Evolutionary conservation across 2,888 invertebrate species (phyloP).

Genomic region (Nipponacmea schrenckii): DNA sequence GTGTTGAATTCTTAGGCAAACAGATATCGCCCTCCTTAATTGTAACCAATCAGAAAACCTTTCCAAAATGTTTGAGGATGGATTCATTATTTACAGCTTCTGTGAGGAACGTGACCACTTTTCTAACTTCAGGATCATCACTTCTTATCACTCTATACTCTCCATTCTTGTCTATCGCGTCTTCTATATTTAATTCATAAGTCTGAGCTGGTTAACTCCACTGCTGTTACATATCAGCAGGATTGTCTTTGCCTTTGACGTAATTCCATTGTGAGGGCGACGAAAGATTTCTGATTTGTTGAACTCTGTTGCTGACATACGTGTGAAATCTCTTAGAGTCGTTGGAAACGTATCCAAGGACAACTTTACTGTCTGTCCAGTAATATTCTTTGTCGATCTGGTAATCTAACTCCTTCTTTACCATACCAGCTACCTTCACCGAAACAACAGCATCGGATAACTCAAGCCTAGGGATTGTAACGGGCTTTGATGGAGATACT

Average conservation of each 20-base stretch:
- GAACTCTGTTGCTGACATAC: background rate
- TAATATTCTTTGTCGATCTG: background rate
- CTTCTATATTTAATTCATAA: background rate
- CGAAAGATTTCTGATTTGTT: background rate
- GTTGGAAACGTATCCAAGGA: background rate
- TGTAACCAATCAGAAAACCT: too few species aligned
- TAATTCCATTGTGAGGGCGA: background rate
- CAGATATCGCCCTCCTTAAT: too few species aligned
- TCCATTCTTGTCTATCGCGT: background rate
- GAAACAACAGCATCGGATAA: background rate
- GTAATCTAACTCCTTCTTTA: background rate
- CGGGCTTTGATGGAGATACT: slow-evolving; percentile 3
- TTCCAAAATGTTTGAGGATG: too few species aligned
- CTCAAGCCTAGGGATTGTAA: slow-evolving; percentile 1
- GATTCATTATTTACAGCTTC: background rate
- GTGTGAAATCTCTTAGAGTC: background rate
- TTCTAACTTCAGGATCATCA: slow-evolving; percentile 12
- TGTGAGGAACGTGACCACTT: background rate
- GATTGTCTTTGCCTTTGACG: slow-evolving; percentile 1
- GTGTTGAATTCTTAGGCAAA: too few species aligned
- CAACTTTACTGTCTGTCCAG: background rate
- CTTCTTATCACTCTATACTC: background rate
- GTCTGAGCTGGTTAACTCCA: background rate
- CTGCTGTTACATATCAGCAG: background rate
- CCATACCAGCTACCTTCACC: slow-evolving; percentile 4